These are phyloP conservation scores for Argyra leucocephala DNA, from an alignment of 2,888 invertebrate species.

Conservation along the genomic window DNA sequence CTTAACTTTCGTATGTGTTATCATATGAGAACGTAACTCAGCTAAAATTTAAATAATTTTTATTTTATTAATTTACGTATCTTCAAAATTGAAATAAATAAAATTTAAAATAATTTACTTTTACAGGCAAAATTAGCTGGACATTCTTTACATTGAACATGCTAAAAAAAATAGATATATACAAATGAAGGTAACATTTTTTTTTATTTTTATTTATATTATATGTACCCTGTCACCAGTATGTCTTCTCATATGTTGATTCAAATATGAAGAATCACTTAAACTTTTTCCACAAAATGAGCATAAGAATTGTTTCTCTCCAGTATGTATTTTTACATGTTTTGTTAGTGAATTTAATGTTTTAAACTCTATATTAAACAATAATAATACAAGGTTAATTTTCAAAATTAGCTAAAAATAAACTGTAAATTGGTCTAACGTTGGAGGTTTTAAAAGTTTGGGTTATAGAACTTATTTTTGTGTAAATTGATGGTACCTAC, in stretches of 20 bases:
- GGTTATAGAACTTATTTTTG: too few relatives aligned
- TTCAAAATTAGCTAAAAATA: too few relatives aligned
- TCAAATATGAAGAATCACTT: background rate
- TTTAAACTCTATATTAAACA: too few relatives aligned
- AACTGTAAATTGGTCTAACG: too few relatives aligned
- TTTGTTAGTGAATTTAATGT: too few relatives aligned
- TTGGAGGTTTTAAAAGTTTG: too few relatives aligned
- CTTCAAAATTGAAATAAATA: too few relatives aligned
- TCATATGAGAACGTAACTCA: background rate
- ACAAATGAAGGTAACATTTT: too few relatives aligned
- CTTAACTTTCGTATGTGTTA: background rate
- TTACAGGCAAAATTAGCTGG: background rate
- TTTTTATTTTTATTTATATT: too few relatives aligned
- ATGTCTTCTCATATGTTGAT: background rate
- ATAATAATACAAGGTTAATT: too few relatives aligned
- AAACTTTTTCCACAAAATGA: background rate
- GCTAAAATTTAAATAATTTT: background rate
- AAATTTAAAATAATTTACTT: background rate
- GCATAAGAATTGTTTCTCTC: background rate
- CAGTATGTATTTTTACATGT: background rate
- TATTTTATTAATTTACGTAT: too few relatives aligned
- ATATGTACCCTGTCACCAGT: background rate
- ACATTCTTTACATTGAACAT: background rate
- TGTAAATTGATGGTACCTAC: too few relatives aligned
- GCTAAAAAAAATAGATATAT: background rate